These are phyloP conservation scores for Rhopalosiphum padi DNA, from an alignment of 1,140 invertebrate genomes.

Conservation along the genomic window DNA sequence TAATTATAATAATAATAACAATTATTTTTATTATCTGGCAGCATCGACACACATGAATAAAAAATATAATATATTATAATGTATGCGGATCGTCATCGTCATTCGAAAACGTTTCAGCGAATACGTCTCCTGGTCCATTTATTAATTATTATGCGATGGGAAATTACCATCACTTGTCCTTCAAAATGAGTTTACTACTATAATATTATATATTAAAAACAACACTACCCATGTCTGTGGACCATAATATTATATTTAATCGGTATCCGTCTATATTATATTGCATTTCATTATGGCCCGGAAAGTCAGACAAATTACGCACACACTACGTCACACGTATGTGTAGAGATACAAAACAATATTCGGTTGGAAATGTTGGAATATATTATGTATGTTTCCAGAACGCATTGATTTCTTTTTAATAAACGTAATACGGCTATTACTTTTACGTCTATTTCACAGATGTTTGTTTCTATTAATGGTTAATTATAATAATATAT, in stretches of 20 bases:
- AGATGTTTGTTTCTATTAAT: too few relatives aligned
- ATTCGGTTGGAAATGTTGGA: too few relatives aligned
- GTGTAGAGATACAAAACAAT: too few relatives aligned
- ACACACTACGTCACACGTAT: background rate
- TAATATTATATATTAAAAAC: background rate
- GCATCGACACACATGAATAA: background rate
- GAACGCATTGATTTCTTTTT: background rate
- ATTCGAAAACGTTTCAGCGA: conserved; percentile 1
- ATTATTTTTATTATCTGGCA: background rate
- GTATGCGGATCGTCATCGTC: background rate
- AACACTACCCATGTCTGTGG: background rate
- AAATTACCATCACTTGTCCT: conserved; percentile 15
- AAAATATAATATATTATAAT: conserved; percentile 18
- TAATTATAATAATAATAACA: background rate
- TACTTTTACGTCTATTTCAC: too few relatives aligned
- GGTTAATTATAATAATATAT: too few relatives aligned
- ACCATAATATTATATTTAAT: background rate
- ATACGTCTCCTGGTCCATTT: background rate
- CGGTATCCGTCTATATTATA: background rate
- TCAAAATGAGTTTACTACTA: background rate
- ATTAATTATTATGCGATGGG: background rate
- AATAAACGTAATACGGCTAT: background rate
- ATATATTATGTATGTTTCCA: background rate
- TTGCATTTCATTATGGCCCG: background rate
- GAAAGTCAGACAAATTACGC: background rate